Conservation (phyloP, 2,797 vertebrate species). For the Urosaurus nigricauda region DNA sequence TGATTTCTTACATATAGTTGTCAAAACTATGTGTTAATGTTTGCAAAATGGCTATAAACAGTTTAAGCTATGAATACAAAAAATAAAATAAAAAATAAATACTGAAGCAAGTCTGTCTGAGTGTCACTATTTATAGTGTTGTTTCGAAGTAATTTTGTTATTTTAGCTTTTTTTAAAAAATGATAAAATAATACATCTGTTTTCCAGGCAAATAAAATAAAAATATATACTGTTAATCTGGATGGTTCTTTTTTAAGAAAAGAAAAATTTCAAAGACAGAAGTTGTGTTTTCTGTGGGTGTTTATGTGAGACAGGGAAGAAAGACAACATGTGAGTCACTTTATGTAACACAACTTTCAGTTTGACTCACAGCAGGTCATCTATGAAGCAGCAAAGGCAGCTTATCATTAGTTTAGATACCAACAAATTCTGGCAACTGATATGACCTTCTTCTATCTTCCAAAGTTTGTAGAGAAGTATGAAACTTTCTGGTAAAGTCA, state of each 20-base stretch:
- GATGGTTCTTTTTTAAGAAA: slow-evolving; percentile 6
- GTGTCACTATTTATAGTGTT: neutral
- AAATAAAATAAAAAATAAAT: neutral
- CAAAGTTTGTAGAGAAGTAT: neutral
- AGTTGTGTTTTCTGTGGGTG: neutral
- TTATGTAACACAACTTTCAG: neutral
- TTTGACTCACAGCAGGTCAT: neutral
- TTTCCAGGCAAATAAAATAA: slow-evolving; percentile 13
- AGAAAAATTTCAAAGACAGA: slow-evolving; percentile 16
- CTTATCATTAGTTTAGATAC: neutral
- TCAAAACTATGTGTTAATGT: neutral
- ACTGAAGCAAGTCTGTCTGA: neutral
- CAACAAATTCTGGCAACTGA: slow-evolving; percentile 7
- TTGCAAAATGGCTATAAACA: neutral
- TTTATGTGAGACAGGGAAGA: slow-evolving; percentile 3
- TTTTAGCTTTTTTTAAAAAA: neutral
- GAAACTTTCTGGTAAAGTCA: slow-evolving; percentile 11
- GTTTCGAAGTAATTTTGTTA: neutral
- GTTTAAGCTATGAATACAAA: neutral
- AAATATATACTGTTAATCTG: neutral
- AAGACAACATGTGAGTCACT: slow-evolving; percentile 18
- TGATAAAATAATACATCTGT: neutral
- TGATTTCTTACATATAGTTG: neutral
- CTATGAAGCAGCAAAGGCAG: neutral
- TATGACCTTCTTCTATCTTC: neutral